These are phyloP conservation scores for Erebia epiphron DNA, from an alignment of 2,888 invertebrate genomes.

Conservation along the genomic window DNA sequence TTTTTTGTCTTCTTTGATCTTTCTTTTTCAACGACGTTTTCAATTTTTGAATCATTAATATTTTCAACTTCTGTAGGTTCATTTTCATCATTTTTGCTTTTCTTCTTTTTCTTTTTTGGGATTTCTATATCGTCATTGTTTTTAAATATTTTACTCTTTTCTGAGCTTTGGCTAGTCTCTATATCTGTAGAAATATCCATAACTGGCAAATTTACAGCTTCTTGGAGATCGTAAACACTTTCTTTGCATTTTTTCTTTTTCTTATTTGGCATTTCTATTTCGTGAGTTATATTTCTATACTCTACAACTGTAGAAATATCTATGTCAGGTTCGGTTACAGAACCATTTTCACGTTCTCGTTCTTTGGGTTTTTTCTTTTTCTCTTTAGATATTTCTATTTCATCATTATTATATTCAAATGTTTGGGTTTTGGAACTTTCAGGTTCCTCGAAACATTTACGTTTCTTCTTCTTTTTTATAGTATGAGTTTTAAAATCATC, in stretches of 20 bases:
- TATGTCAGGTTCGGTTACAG: not conserved
- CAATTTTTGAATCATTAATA: not conserved
- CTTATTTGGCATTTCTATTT: not conserved
- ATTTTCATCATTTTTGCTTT: not conserved
- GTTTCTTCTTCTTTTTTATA: slow-evolving; percentile 2
- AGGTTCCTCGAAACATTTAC: not conserved
- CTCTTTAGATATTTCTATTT: not conserved
- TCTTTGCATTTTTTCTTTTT: not conserved
- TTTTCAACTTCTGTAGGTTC: not conserved
- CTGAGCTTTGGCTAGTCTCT: not conserved
- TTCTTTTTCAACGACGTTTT: not conserved
- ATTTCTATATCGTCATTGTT: not conserved
- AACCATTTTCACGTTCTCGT: not conserved
- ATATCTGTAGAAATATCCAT: not conserved
- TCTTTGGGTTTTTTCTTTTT: not conserved
- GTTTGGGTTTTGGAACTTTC: not conserved
- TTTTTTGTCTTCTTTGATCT: slow-evolving; percentile 6
- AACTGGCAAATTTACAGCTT: not conserved
- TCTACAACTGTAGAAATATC: not conserved
- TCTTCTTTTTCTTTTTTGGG: not conserved
- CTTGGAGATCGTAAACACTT: not conserved
- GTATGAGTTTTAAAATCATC: not conserved
- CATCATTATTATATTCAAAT: not conserved
- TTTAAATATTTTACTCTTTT: not conserved
- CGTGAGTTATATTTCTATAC: not conserved